Base-by-base conservation (phyloP, 1,140 invertebrate species). In the Himalopsyche phryganea region DNA sequence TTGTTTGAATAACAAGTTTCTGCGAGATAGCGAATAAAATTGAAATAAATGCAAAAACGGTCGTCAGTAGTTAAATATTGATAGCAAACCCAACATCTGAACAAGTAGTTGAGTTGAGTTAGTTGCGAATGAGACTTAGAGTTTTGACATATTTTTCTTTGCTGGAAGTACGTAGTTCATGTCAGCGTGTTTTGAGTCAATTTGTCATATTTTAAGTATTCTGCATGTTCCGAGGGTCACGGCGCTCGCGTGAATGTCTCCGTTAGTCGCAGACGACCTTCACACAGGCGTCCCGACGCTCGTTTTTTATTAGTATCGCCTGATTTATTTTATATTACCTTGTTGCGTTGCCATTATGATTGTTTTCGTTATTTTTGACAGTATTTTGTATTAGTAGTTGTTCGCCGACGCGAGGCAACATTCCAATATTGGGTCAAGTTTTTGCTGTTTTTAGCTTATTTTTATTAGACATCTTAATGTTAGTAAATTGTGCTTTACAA, bases 111-210 rank as follows among this genome's bases (percentile, higher is more conserved):
- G 61, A 63, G 61, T 63, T 63, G 61, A 63, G 59, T 78, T 78
- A 78, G 76, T 78, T 71, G 76, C 75, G 75, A 75, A 73, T 72
- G 65, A 69, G 72, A 77, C 74, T 71, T 78, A 78, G 76, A 76
- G 76, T 78, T 78, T 78, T 78, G 76, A 78, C 76, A 76, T 76
- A 74, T 75, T 78, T 78, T 78, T 78, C 75, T 78, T 78, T 78
- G 75, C 76, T 78, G 76, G 76, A 76, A 77, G 76, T 78, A 74
- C 75, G 76, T 78, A 75, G 76, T 76, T 78, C 76, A 75, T 78
- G 75, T 76, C 76, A 78, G 76, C 76, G 61, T 52, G 58, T 59
- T 63, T 58, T 47, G 56, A 60, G 57, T 60, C 52, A 63, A 57
- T 63, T 63, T 63, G 61, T 63, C 53, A 53, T 60, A 57, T 63